These are phyloP conservation scores for Neogobius melanostomus DNA, from an alignment of 2,113 vertebrate species.

Conservation along the genomic window DNA sequence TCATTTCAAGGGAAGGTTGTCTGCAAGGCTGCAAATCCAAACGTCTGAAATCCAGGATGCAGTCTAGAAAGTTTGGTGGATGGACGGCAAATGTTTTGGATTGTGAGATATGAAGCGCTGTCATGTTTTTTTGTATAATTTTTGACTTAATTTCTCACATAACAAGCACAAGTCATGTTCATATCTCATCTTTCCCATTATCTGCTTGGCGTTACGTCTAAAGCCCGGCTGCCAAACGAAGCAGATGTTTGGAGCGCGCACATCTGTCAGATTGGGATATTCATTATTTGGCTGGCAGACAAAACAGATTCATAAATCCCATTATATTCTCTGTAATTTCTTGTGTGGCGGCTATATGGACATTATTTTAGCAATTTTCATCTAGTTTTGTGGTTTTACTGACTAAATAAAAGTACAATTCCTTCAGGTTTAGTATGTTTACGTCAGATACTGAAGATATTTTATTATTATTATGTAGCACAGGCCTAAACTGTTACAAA, in stretches of 20 bases:
- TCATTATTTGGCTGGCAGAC: conserved; percentile 14
- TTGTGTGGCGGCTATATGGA: not conserved
- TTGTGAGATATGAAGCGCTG: not conserved
- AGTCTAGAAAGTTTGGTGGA: not conserved
- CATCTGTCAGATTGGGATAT: conserved; percentile 1
- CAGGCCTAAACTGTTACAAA: no score
- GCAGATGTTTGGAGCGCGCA: conserved; percentile 16
- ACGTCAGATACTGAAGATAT: no score
- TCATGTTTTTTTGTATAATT: no score
- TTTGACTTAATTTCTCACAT: not conserved
- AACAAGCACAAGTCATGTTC: conserved; percentile 4
- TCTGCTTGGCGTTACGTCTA: conserved; percentile 9
- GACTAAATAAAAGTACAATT: no score
- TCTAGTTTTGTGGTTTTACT: not conserved
- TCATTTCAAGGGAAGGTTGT: not conserved
- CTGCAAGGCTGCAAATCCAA: not conserved
- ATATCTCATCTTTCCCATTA: not conserved
- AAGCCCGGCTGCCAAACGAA: conserved; percentile 14
- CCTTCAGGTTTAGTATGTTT: no score
- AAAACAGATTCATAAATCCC: not conserved
- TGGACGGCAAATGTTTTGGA: not conserved
- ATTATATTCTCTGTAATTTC: not conserved
- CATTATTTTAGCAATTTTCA: conserved; percentile 4
- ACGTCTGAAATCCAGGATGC: not conserved
- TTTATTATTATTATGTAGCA: no score